phyloP scores from a whole-genome alignment of 1,140 invertebrate genomes.

The Lanistes nyassanus region DNA sequence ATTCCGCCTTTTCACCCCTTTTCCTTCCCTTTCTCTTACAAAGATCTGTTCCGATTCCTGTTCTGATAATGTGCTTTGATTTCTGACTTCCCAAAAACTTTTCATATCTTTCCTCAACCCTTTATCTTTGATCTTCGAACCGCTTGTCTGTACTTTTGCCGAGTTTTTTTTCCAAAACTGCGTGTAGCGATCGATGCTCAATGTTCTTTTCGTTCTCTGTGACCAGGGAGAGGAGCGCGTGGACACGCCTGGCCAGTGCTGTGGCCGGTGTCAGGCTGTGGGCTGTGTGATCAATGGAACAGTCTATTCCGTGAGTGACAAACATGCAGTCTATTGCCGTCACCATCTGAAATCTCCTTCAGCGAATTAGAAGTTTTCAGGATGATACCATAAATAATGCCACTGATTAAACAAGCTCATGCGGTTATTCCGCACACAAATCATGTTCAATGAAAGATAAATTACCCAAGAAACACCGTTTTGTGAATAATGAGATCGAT shows the following conservation, averaged over 20 bases:
- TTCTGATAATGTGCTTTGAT: slow-evolving; percentile 38
- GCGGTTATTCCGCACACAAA: background rate
- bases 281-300: slow-evolving; percentile 45
- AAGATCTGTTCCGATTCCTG: background rate
- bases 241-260: slow-evolving; percentile 31
- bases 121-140: slow-evolving; percentile 5
- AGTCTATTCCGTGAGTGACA: slow-evolving; percentile 39
- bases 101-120: background rate
- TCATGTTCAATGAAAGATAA: background rate
- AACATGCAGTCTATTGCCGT: too few relatives aligned
- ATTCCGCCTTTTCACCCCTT: background rate
- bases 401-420: background rate
- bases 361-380: background rate
- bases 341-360: too few relatives aligned
- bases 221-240: slow-evolving; percentile 39
- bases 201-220: background rate
- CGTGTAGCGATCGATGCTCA: background rate
- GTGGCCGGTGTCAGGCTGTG: slow-evolving; percentile 37
- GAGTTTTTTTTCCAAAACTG: too few relatives aligned
- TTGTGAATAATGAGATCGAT: background rate
- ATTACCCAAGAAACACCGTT: background rate
- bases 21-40: background rate
- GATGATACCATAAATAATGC: background rate
- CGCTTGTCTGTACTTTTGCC: background rate
- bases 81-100: slow-evolving; percentile 1